phyloP scores from a whole-genome alignment of 30 jellyfish, hydroid and myxozoan species.

The Rhopilema esculentum region DNA sequence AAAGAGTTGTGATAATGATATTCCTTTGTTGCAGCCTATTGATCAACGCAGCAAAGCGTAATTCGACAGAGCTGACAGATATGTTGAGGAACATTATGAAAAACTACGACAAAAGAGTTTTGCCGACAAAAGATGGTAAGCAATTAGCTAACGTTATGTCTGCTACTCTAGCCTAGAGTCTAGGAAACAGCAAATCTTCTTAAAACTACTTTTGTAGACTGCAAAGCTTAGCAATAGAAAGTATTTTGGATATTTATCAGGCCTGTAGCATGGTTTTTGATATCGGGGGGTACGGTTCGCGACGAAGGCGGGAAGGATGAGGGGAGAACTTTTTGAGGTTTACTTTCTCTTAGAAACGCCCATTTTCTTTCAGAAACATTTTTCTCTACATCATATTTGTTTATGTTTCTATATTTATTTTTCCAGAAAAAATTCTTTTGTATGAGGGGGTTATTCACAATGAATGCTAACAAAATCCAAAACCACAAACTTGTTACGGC shows the following conservation, averaged over 20 bases:
- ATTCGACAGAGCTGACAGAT: slow-evolving; percentile 44
- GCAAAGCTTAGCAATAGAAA: too few species aligned
- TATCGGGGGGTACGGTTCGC: too few species aligned
- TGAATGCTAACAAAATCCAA: not conserved
- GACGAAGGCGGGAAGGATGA: too few species aligned
- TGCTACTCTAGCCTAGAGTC: too few species aligned
- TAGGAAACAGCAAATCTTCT: too few species aligned
- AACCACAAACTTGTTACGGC: too few species aligned
- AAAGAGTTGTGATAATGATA: not conserved
- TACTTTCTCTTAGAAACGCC: not conserved
- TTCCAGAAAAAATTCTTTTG: not conserved
- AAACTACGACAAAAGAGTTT: slow-evolving; percentile 50
- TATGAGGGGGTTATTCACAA: not conserved
- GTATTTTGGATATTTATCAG: too few species aligned
- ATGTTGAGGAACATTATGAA: slow-evolving; percentile 44
- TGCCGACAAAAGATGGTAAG: slow-evolving; percentile 67
- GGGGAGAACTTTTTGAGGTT: not conserved
- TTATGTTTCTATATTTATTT: not conserved
- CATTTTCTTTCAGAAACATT: not conserved
- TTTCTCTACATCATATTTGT: not conserved
- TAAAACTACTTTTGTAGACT: too few species aligned
- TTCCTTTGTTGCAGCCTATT: slow-evolving; percentile 8
- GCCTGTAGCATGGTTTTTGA: too few species aligned
- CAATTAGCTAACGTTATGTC: not conserved
- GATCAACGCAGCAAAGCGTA: slow-evolving; percentile 3